phyloP scores from a whole-genome alignment of 2,113 vertebrate species.

The Anas platyrhynchos region DNA sequence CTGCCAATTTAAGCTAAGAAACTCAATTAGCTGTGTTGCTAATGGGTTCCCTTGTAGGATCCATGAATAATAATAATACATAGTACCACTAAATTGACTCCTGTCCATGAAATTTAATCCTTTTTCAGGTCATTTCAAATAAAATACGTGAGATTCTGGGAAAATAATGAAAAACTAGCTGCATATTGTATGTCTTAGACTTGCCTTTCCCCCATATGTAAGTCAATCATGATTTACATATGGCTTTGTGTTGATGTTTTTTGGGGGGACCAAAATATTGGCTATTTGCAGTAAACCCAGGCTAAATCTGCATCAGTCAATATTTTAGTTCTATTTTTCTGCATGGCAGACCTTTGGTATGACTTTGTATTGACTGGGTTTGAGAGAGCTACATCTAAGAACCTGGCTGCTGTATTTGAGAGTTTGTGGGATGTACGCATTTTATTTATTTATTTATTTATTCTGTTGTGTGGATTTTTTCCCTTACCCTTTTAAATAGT shows the following conservation, averaged over 20 bases:
- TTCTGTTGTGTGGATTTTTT: background rate
- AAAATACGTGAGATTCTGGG: background rate
- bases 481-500: background rate
- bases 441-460: background rate
- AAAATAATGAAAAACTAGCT: background rate
- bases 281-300: background rate
- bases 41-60: background rate
- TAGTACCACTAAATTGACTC: background rate
- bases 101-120: background rate
- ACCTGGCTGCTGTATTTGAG: background rate
- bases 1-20: background rate
- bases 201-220: background rate
- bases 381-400: background rate
- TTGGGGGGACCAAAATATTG: background rate
- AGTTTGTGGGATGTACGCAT: background rate
- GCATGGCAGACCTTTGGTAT: background rate
- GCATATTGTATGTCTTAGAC: background rate
- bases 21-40: background rate
- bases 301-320: background rate
- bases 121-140: background rate
- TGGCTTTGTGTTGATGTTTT: background rate
- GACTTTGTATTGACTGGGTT: background rate
- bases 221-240: background rate
- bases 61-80: background rate
- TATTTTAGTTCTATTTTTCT: background rate